Conservation (phyloP, 2,888 invertebrate species). For the Tupiocoris notatus region DNA sequence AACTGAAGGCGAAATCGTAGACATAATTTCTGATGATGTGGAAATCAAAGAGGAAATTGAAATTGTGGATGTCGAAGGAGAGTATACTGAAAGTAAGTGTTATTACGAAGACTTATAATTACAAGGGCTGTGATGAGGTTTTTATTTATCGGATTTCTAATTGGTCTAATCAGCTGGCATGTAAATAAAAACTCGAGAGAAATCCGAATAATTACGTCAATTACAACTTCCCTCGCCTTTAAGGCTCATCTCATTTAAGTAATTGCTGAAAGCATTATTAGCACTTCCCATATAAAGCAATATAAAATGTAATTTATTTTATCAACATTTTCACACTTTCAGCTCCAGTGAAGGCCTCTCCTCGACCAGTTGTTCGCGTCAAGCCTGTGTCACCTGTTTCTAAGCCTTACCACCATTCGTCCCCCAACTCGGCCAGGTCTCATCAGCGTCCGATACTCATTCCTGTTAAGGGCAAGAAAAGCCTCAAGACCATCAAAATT, state of each 20-base stretch:
- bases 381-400: conserved; percentile 46
- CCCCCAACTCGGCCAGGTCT: conserved; percentile 50
- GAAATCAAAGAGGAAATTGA: conserved; percentile 42
- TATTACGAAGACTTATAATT: no score
- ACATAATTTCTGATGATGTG: conserved; percentile 47
- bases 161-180: no score
- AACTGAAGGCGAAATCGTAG: conserved; percentile 46
- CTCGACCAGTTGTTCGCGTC: conserved; percentile 46
- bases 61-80: conserved; percentile 35
- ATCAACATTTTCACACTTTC: no score
- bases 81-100: neutral
- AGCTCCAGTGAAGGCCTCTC: neutral
- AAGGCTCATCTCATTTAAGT: no score
- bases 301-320: no score
- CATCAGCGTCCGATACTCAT: conserved; percentile 66
- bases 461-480: conserved; percentile 70
- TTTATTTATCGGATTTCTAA: no score
- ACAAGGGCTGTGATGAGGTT: no score
- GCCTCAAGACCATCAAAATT: conserved; percentile 70
- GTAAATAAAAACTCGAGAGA: no score
- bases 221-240: no score
- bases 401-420: neutral
- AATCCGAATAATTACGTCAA: no score
- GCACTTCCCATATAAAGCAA: no score
- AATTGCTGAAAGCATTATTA: no score